phyloP scores from a whole-genome alignment of 2,113 vertebrate species.

The Chauna torquata region DNA sequence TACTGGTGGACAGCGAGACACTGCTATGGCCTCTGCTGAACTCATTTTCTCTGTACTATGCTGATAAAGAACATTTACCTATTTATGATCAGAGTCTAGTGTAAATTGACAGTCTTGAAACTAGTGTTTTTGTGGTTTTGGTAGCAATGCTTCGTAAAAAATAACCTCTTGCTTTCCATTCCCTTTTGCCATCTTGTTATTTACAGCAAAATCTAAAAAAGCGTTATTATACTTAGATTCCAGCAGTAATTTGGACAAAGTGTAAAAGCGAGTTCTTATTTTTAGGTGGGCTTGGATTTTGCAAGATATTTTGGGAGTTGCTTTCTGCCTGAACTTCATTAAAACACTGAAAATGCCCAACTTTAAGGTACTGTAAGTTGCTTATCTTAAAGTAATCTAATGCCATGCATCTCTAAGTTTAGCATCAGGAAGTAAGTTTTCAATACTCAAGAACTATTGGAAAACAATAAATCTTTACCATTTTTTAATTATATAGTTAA shows the following conservation, averaged over 20 bases:
- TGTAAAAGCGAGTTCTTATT: conserved; percentile 22
- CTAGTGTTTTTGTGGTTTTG: neutral
- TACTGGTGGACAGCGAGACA: neutral
- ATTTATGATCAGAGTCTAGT: neutral
- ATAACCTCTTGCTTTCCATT: neutral
- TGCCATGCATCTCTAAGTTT: neutral
- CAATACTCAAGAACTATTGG: neutral
- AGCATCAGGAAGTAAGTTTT: neutral
- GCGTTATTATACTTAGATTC: neutral
- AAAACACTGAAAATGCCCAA: conserved; percentile 93
- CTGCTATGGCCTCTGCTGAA: neutral
- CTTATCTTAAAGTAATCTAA: neutral
- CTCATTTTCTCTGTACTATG: neutral
- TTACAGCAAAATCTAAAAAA: neutral
- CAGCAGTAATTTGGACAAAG: neutral
- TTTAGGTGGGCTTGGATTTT: conserved; percentile 97
- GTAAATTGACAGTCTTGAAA: neutral
- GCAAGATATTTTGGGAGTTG: conserved; percentile 92
- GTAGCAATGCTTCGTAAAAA: neutral
- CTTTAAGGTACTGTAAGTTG: conserved; percentile 86
- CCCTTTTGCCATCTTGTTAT: neutral
- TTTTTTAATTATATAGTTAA: neutral
- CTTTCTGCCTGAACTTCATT: conserved; percentile 96
- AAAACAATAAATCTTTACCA: neutral
- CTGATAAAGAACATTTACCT: neutral